Evolutionary conservation across 2,888 invertebrate genomes (phyloP).

Genomic region (Schrankia costaestrigalis): DNA sequence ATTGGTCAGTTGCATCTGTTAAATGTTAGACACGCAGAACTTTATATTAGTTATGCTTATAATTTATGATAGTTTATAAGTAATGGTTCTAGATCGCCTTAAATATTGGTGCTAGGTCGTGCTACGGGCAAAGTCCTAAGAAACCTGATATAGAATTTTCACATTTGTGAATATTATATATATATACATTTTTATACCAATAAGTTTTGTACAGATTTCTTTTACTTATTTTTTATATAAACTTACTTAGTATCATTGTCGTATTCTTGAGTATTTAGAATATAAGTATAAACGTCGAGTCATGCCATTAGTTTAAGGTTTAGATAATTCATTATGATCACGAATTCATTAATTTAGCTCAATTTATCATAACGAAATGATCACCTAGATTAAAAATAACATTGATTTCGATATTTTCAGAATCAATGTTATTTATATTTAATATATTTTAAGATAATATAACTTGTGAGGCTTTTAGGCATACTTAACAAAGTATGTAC

Average conservation of each 20-base stretch:
- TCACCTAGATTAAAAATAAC: conserved; percentile 18
- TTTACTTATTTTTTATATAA: conserved; percentile 42
- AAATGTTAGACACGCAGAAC: conserved; percentile 27
- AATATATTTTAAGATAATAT: conserved; percentile 22
- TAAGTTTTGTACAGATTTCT: conserved; percentile 69
- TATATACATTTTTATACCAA: conserved; percentile 38
- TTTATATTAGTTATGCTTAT: conserved; percentile 27
- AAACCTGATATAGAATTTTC: conserved; percentile 62
- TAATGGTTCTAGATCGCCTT: conserved; percentile 43
- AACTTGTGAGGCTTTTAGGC: conserved; percentile 30
- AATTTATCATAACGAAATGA: conserved; percentile 14
- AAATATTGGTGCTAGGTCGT: conserved; percentile 74
- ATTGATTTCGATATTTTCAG: conserved; percentile 19
- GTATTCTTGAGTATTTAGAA: conserved; percentile 45
- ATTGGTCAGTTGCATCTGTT: conserved; percentile 41
- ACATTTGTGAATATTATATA: conserved; percentile 67
- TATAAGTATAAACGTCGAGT: conserved; percentile 67
- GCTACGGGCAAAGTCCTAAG: conserved; percentile 71
- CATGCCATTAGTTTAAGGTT: conserved; percentile 74
- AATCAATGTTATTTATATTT: conserved; percentile 25
- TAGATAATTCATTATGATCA: conserved; percentile 38
- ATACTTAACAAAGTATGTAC: conserved; percentile 29
- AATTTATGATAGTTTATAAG: conserved; percentile 27
- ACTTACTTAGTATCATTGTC: conserved; percentile 35
- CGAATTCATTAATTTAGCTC: conserved; percentile 27